These are phyloP conservation scores for Zeugodacus cucurbitae DNA, from an alignment of 1,140 invertebrate species.

Conservation along the genomic window DNA sequence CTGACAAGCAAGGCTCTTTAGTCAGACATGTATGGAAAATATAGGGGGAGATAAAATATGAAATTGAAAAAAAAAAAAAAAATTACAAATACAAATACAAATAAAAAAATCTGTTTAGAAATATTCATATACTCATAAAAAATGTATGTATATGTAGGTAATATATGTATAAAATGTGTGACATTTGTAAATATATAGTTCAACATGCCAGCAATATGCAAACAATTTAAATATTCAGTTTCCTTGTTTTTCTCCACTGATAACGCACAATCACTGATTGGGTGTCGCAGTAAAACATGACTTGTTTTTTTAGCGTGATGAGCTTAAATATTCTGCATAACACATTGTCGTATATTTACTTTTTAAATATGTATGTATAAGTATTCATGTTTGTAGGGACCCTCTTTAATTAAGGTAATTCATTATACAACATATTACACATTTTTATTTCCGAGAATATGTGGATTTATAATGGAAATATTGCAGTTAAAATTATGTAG, in stretches of 20 bases:
- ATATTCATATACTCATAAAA: neutral
- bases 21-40: neutral
- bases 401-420: neutral
- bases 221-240: neutral
- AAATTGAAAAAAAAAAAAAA: neutral
- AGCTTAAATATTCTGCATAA: neutral
- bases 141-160: neutral
- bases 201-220: neutral
- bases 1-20: neutral
- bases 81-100: neutral
- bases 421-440: neutral
- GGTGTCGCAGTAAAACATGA: neutral
- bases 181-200: neutral
- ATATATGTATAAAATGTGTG: neutral
- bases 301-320: neutral
- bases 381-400: neutral
- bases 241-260: neutral
- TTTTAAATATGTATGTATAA: neutral
- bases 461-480: too few relatives aligned
- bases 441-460: neutral
- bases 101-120: conserved; percentile 11
- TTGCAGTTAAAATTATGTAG: too few relatives aligned
- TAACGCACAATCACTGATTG: neutral
- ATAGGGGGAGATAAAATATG: conserved; percentile 29
- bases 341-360: neutral